phyloP scores from a whole-genome alignment of 2,113 vertebrate genomes.

The Pygoscelis antarcticus region DNA sequence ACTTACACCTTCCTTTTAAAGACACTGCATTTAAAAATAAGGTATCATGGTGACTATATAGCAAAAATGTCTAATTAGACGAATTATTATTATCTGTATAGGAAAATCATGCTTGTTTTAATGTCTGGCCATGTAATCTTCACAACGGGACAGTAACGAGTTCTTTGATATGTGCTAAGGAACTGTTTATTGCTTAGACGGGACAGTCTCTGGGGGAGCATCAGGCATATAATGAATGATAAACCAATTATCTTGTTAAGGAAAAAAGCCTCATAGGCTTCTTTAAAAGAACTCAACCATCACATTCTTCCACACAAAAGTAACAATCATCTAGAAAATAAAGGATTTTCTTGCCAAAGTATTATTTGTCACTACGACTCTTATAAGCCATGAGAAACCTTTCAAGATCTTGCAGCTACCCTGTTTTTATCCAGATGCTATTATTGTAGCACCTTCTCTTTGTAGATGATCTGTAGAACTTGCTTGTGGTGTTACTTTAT shows the following conservation, averaged over 20 bases:
- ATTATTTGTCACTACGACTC: not conserved
- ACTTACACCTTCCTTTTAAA: not conserved
- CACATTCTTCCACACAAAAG: not conserved
- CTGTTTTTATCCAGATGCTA: not conserved
- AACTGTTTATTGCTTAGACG: not conserved
- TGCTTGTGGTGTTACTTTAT: not conserved
- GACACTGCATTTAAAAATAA: not conserved
- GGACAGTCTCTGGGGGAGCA: not conserved
- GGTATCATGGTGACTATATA: not conserved
- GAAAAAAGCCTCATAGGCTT: not conserved
- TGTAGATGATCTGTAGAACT: not conserved
- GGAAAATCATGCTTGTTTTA: conserved; percentile 21
- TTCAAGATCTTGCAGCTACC: not conserved
- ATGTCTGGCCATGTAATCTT: conserved; percentile 18
- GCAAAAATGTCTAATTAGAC: not conserved
- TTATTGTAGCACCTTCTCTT: not conserved
- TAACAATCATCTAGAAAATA: not conserved
- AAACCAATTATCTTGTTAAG: not conserved
- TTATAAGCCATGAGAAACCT: not conserved
- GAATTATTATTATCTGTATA: not conserved
- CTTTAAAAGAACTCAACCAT: not conserved
- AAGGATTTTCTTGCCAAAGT: not conserved
- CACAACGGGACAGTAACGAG: not conserved
- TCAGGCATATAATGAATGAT: not conserved
- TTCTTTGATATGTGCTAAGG: not conserved